These are phyloP conservation scores for Zosterops japonicus DNA, from an alignment of 2,113 vertebrate genomes.

Conservation along the genomic window DNA sequence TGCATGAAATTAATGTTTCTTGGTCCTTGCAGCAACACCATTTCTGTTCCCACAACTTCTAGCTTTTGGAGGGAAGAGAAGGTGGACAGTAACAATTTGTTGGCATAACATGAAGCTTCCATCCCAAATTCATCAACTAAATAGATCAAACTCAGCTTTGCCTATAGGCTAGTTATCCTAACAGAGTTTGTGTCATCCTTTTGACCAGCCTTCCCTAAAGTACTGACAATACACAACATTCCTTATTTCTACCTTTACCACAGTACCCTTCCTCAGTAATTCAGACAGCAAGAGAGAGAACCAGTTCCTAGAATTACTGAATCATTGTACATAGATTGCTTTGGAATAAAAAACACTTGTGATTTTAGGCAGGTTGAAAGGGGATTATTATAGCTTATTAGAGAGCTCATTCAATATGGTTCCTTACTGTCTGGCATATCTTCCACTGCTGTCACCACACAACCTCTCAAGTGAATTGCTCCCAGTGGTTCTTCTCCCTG, in stretches of 20 bases:
- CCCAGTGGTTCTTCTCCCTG: constrained; percentile 87
- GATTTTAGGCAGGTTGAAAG: background rate
- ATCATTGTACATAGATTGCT: background rate
- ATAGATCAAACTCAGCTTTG: background rate
- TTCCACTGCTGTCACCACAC: constrained; percentile 91
- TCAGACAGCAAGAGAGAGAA: background rate
- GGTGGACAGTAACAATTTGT: background rate
- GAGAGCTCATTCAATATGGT: background rate
- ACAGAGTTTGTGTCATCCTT: background rate
- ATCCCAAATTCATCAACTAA: background rate
- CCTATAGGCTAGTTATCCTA: background rate
- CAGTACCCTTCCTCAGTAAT: background rate
- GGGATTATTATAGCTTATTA: background rate
- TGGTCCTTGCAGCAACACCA: background rate
- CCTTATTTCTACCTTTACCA: background rate
- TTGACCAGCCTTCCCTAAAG: background rate
- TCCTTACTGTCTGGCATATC: constrained; percentile 85
- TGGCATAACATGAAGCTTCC: background rate
- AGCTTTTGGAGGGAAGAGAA: background rate
- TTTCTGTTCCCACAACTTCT: background rate
- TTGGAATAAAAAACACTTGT: background rate
- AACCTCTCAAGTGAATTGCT: constrained; percentile 88
- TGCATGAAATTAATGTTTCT: background rate
- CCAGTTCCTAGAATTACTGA: background rate
- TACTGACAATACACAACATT: background rate